Base-by-base conservation (phyloP, 2,888 invertebrate species). In the Mythimna loreyi region DNA sequence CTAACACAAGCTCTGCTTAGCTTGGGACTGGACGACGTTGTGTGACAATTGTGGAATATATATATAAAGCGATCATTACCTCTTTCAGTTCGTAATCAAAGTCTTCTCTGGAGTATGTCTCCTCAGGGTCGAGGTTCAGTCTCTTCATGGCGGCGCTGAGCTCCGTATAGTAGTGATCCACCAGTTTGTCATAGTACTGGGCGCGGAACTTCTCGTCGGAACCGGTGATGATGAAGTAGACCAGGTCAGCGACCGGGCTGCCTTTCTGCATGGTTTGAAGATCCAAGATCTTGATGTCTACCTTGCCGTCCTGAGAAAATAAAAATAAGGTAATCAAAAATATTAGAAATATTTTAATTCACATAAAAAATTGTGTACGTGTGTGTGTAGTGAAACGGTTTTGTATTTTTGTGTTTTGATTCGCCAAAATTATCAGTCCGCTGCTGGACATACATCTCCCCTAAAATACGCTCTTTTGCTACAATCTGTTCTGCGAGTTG, bases 181-280 rank as follows among this genome's bases (percentile, higher is more conserved):
- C 43, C 5, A 89, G 82, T 45, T 63, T 71, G 7, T 81, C 62
- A 74, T 81, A 88, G 80, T 90, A 73, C 23, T 85, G 61, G 16
- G 75, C 81, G 3, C 93, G 83, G 87, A 93, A 93, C 72, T 86
- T 72, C 47, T 87, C 87, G 75, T 93, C 93, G 0, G 93, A 85
- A 23, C 92, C 90, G 2, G 89, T 77, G 82, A 91, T 89, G 59
- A 93, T 87, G 75, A 93, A 90, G 85, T 92, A 92, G 21, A 93
- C 61, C 16, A 94, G 86, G 79, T 94, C 93, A 0, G 83, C 67
- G 13, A 88, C 79, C 0, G 89, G 89, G 33, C 89, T 84, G 7
- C 90, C 90, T 0, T 84, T 83, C 61, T 89, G 88, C 9, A 93
- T 61, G 0, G 91, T 90, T 78, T 94, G 94, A 57, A 90, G 91